Base-by-base conservation (phyloP, 2,888 invertebrate species). In the Lasioglossum calceatum region DNA sequence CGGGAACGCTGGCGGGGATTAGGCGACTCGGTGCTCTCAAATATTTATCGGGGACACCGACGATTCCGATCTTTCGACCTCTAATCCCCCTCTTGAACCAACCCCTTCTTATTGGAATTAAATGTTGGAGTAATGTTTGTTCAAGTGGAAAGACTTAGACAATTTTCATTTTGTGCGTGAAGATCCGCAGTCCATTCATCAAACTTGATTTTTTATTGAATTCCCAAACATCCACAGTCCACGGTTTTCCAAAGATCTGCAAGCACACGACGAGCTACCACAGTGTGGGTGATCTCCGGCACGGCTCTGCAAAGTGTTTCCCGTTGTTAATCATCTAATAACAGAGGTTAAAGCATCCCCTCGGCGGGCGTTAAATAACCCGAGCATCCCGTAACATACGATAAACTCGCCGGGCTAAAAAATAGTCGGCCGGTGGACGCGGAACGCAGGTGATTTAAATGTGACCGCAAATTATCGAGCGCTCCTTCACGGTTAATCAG, bases 401-500 rank as follows among this genome's bases (percentile, higher is more conserved):
- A 84, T 74, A 84, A 84, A 73, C 85, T 74, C 76, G 75, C 54
- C 73, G 44, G 67, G 54, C 76, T 73, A 7, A 36, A 79, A 73
- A 27, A 50, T 61, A 16, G 61, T 77, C 19, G 67, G 8, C 70
- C 79, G 23, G n/a, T 32, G 47, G 50, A 50, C 50, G 32, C 70
- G 73, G 42, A 5, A 58, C n/a, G 71, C 12, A 39, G 23, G 79
- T 85, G 85, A 85, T 85, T 85, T 85, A 85, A 79, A 84, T 58
- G 79, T 64, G 79, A 39, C 39, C 75, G 85, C 85, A 77, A 84
- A 84, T 84, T 79, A 85, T 85, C 79, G 85, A 84, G 73, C 79
- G 85, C 73, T 73, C 85, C 85, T 79, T 79, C 85, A 84, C 85
- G 85, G 85, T 84, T 85, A 79, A 85, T 85, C 85, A 79, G 85